Evolutionary conservation across 2,113 vertebrate genomes (phyloP).

Genomic region (Gavia stellata): DNA sequence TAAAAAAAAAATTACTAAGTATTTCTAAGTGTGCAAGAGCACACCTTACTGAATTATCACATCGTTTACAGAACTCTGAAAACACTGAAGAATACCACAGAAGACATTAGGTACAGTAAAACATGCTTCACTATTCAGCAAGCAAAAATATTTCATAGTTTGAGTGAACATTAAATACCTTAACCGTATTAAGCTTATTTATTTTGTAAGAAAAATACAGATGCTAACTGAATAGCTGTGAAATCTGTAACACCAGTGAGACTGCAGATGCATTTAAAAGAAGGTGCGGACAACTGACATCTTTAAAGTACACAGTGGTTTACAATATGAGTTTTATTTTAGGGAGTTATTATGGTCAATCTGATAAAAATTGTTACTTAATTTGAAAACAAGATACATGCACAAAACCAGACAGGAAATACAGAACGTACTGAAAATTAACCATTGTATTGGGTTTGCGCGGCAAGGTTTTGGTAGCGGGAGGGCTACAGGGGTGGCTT

Average conservation of each 20-base stretch:
- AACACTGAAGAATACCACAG: neutral
- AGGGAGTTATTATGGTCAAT: neutral
- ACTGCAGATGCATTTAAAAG: neutral
- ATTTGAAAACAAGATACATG: neutral
- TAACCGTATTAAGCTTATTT: neutral
- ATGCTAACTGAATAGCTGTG: neutral
- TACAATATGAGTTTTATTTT: neutral
- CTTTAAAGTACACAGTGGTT: neutral
- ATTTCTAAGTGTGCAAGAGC: neutral
- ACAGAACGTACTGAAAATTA: neutral
- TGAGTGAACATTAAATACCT: neutral
- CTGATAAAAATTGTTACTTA: neutral
- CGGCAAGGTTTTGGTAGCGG: neutral
- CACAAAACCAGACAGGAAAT: neutral
- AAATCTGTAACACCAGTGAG: neutral
- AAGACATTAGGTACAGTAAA: neutral
- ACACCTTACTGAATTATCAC: neutral
- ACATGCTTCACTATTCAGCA: neutral
- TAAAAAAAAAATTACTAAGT: neutral
- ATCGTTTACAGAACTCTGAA: neutral
- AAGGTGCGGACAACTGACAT: neutral
- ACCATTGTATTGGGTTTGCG: rapidly evolving
- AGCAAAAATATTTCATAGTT: neutral
- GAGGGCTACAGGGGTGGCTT: neutral
- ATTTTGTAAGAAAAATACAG: neutral